Base-by-base conservation (phyloP, 1,140 invertebrate genomes). In the Lordiphosa clarofinis region DNA sequence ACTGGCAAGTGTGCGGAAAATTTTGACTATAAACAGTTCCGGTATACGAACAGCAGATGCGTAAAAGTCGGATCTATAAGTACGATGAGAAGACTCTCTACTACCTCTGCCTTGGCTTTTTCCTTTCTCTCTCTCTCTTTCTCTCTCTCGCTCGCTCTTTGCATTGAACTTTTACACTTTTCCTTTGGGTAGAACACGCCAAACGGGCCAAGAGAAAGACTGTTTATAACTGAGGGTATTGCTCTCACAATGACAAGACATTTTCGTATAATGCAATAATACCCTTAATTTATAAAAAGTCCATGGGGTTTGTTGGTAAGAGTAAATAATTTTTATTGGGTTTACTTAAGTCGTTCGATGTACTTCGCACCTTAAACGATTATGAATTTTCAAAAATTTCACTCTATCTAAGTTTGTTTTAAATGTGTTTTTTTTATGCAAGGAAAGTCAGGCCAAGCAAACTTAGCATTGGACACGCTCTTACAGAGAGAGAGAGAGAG, bases 161-260 rank as follows among this genome's bases (percentile, higher is more conserved):
- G 44, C 44, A 58, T 56, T 75, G 71, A 81, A 81, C 75, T 81
- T 82, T 82, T 81, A 81, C 62, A 75, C 67, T 81, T 82, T 81
- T 79, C 52, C 61, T 49, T 43, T 56, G 47, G 59, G 21, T 58
- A 62, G 56, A 78, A 69, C 40, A 28, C 56, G 42, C 37, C 28
- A 33, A 54, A 48, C 50, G 61, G 39, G 37, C 56, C 55, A 69
- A 82, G 62, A 86, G 64, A 63, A 71, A 56, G 47, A 70, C 49
- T 86, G 73, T 79, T 78, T 86, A 73, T 73, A 84, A 71, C 73
- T 50, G 65, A 74, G 78, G 79, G 42, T 81, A 86, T 79, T 74
- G 81, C 74, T 86, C 74, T 86, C 68, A 54, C 53, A 75, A 74
- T 74, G 65, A 79, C 68, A 68, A 63, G 66, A 67, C 81, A 56